These are phyloP conservation scores for Etia nguti DNA, from an alignment of 2,113 vertebrate genomes.

Conservation along the genomic window DNA sequence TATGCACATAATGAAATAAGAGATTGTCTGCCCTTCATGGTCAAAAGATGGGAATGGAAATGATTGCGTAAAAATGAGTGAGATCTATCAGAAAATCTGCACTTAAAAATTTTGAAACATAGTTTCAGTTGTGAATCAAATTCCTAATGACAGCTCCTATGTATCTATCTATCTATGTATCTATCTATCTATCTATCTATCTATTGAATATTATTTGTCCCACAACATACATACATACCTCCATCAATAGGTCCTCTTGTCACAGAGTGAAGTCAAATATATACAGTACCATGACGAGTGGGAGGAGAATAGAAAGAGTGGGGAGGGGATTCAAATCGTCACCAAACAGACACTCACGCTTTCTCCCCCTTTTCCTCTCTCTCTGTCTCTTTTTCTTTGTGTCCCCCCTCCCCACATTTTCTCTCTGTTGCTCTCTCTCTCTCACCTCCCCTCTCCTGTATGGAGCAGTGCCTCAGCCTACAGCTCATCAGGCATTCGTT, in stretches of 20 bases:
- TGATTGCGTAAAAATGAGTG: not conserved
- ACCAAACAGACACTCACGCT: conserved; percentile 53
- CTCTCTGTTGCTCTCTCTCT: not conserved
- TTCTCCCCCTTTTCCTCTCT: conserved; percentile 30
- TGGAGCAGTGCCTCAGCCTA: conserved; percentile 16
- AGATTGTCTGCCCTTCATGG: not conserved
- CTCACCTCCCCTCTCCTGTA: conserved; percentile 24
- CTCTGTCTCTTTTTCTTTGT: not conserved
- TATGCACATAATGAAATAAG: not conserved
- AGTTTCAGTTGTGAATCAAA: not conserved
- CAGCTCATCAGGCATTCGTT: conserved; percentile 9
- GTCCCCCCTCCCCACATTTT: conserved; percentile 2
- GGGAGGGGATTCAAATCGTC: conserved; percentile 56
- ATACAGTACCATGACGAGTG: not conserved
- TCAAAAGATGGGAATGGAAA: not conserved
- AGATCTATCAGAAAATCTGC: not conserved
- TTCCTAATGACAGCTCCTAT: not conserved
- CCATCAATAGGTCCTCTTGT: not conserved
- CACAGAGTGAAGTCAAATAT: not conserved
- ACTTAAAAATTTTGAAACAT: not conserved
- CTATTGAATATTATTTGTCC: not conserved
- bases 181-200: not conserved
- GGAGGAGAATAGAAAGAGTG: conserved; percentile 41
- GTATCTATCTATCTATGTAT: not conserved
- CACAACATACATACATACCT: not conserved